Base-by-base conservation (phyloP, 2,113 vertebrate genomes). In the Neotragus pygmaeus region DNA sequence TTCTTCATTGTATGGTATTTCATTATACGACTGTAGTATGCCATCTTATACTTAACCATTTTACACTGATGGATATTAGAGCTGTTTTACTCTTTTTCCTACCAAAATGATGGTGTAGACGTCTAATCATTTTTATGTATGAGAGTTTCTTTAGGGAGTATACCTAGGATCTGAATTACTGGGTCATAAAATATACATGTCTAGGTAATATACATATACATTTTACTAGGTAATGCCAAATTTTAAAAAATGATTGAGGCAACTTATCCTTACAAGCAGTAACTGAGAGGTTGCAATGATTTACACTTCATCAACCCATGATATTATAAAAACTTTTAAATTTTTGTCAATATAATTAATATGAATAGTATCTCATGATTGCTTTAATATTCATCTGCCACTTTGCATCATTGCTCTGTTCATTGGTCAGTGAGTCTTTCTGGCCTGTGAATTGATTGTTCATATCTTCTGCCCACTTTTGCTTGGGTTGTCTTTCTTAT, bases 31-130 rank as follows among this genome's bases (percentile, higher is more conserved):
- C 12, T 55, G 39, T 94, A n/a, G 25, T 51, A 51, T 84, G 39
- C 27, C 13, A 93, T 6, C 64, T 14, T 64, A 90, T 70, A 87
- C 9, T 90, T 82, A 66, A 7, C 13, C 36, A 60, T 86, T 92
- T 89, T 95, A 28, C 83, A 73, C 3, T 78, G 51, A 78, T 30
- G 45, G 87, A 87, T 96, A 88, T 96, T 88, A 95, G 33, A 90
- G 5, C 13, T 70, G 6, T 45, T 83, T 93, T 87, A 43, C 30
- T 81, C 33, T 78, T 77, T 92, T 86, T 73, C 27, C n/a, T 84
- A 82, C 25, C 36, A 83, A 92, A 91, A 86, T 45, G 17, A 86
- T 88, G 3, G 51, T 88, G 3, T 78, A 92, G 88, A 62, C 11
- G 21, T 81, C 30, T 55, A 47, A 10, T 91, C 57, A 39, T 73